These are phyloP conservation scores for Pangasianodon gigas DNA, from an alignment of 2,113 vertebrate genomes.

Conservation along the genomic window DNA sequence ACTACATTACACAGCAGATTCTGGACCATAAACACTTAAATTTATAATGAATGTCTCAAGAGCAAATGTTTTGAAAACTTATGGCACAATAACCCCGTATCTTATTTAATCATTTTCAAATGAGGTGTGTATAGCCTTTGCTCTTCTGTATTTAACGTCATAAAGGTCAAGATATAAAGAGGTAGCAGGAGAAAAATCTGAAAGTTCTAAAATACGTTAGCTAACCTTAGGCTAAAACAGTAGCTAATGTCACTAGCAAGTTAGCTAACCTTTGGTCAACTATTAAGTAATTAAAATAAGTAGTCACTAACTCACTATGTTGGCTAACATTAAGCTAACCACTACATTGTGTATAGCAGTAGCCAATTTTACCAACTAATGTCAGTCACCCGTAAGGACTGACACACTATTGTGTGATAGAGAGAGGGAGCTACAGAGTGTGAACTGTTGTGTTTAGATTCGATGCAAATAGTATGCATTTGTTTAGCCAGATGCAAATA, in stretches of 20 bases:
- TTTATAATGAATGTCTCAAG: not conserved
- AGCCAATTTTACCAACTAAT: not conserved
- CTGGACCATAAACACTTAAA: not conserved
- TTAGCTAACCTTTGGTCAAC: not conserved
- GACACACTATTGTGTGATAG: not conserved
- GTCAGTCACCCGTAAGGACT: no score
- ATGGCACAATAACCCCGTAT: not conserved
- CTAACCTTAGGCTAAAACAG: not conserved
- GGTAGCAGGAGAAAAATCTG: not conserved
- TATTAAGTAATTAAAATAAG: not conserved
- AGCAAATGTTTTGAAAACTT: not conserved
- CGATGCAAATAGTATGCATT: not conserved
- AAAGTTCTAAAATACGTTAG: no score
- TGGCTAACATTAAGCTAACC: not conserved
- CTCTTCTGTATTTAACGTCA: not conserved
- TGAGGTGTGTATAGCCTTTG: not conserved
- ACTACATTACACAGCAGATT: not conserved
- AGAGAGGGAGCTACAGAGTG: not conserved
- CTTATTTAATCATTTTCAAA: not conserved
- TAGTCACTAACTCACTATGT: not conserved
- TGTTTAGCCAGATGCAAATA: not conserved
- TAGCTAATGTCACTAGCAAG: not conserved
- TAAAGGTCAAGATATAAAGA: not conserved
- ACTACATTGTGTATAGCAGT: not conserved
- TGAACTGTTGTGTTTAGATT: not conserved